Conservation (phyloP, 2,888 invertebrate genomes). For the Chorisops tibialis region DNA sequence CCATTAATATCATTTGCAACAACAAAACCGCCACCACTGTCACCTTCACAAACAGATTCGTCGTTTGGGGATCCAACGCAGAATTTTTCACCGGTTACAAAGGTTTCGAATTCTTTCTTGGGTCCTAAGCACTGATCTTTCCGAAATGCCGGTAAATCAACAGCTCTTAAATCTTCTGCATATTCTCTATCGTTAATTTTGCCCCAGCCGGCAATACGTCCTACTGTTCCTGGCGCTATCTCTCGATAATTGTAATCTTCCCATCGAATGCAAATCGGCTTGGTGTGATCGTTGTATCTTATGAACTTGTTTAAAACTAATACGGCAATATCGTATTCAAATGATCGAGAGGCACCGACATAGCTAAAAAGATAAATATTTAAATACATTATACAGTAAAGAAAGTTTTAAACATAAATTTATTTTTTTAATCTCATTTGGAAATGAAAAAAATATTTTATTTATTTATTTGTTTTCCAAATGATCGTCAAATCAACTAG, state of each 20-base stretch:
- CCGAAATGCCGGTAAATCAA: conserved; percentile 34
- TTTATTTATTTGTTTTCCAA: too few relatives aligned
- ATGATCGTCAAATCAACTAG: too few relatives aligned
- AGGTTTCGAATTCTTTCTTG: conserved; percentile 32
- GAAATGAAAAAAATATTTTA: too few relatives aligned
- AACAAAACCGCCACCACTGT: conserved; percentile 37
- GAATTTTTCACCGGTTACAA: conserved; percentile 39
- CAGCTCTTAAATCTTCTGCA: conserved; percentile 32
- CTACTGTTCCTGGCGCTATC: conserved; percentile 20
- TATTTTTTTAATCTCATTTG: too few relatives aligned
- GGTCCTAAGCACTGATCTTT: conserved; percentile 35
- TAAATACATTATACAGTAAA: too few relatives aligned
- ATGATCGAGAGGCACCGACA: conserved; percentile 37
- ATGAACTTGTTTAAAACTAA: conserved; percentile 42
- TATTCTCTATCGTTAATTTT: conserved; percentile 14
- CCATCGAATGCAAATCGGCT: conserved; percentile 47
- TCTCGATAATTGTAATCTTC: conserved; percentile 28
- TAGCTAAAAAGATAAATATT: conserved; percentile 24
- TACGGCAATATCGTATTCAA: conserved; percentile 45
- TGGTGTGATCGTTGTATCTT: conserved; percentile 41
- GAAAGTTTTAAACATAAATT: too few relatives aligned
- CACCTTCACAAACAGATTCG: conserved; percentile 34
- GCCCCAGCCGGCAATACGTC: conserved; percentile 39
- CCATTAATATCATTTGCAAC: conserved; percentile 21
- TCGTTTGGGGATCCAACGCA: conserved; percentile 38